Conservation (phyloP, 1,140 invertebrate species). For the Phocides pigmalion region DNA sequence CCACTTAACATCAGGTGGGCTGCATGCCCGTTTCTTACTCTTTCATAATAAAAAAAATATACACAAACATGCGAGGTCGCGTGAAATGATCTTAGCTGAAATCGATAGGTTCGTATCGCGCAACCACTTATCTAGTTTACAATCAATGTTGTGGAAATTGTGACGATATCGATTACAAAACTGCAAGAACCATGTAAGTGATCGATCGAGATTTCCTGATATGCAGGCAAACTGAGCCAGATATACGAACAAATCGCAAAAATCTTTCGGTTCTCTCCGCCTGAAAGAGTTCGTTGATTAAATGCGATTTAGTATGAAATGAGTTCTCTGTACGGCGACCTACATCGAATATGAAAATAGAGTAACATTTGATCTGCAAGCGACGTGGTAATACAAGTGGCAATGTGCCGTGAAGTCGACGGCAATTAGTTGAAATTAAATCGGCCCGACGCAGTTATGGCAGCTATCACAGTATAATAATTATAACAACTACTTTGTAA, state of each 20-base stretch:
- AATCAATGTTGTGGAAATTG: constrained; percentile 13
- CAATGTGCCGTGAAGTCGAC: constrained; percentile 48
- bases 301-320: constrained; percentile 48
- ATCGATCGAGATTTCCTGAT: constrained; percentile 40
- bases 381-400: constrained; percentile 32
- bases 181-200: constrained; percentile 15
- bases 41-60: no score
- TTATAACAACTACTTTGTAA: background rate
- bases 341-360: constrained; percentile 53
- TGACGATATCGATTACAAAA: constrained; percentile 28
- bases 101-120: constrained; percentile 11
- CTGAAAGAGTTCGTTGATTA: constrained; percentile 51
- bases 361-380: constrained; percentile 43
- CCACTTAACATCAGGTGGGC: no score
- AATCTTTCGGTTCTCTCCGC: constrained; percentile 37
- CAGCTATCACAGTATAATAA: constrained; percentile 14
- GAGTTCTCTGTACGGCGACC: constrained; percentile 41
- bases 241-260: constrained; percentile 15
- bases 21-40: no score
- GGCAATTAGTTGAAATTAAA: constrained; percentile 70
- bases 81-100: background rate
- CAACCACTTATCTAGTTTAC: constrained; percentile 14
- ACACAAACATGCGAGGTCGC: no score
- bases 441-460: constrained; percentile 51
- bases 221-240: constrained; percentile 21